Base-by-base conservation (phyloP, 2,113 vertebrate genomes). In the Sebastes fasciatus region DNA sequence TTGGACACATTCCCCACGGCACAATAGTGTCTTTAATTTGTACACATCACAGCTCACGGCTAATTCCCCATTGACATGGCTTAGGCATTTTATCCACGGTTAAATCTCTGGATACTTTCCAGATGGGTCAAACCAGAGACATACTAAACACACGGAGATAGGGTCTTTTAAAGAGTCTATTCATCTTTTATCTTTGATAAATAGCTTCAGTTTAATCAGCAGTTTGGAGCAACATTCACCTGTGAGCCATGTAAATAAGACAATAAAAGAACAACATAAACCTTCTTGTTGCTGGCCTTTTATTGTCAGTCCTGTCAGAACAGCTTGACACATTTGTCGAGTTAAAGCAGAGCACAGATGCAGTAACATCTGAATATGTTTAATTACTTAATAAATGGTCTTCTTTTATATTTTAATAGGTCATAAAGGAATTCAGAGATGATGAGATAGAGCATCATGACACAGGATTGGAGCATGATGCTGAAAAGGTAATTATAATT, bases 371-470 rank as follows among this genome's bases (percentile, higher is more conserved):
- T 45, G 34, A n/a, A 21, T 26, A 21, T 19, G 26, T 16, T 65
- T 9, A n/a, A 19, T 34, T 5, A 61, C 34, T 48, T 1, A 71
- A 65, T 69, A 0, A 62, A 8, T 88, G 7, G 0, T 62, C 9
- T 64, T 75, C 4, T 10, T 7, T 0, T 85, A 17, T 88, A 48
- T 84, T 85, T 79, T 11, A 52, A 60, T 60, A 99, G 98, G 40
- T 97, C 6, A 97, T 99, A 88, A 98, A 97, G 72, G 96, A 97
- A 14, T 98, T 98, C 85, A 95, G 98, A 66, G 98, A 99, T 42
- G 98, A 99, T 0, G 98, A 99, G 60, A 90, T 96, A 86, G 97
- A 99, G 45, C 98, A 99, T 92, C 98, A 99, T 3, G 97, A 99
- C 84, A 96, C 93, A 1, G 98, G 97, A 54, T 80, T 99, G 4